Evolutionary conservation across 2,113 vertebrate genomes (phyloP).

Genomic region (Progne subis): DNA sequence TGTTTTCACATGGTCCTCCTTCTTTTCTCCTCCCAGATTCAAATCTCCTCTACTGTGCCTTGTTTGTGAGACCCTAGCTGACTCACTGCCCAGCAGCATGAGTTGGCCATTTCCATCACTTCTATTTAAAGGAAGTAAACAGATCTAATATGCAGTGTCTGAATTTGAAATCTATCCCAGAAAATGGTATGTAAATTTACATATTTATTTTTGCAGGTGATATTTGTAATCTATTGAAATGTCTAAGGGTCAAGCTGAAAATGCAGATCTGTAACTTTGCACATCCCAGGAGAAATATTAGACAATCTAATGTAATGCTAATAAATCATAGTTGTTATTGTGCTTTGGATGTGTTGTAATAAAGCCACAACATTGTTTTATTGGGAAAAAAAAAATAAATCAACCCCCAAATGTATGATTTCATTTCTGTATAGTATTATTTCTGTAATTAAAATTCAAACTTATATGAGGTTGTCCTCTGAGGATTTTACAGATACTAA

Average conservation of each 20-base stretch:
- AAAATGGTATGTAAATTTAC: background rate
- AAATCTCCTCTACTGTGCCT: background rate
- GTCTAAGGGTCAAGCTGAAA: background rate
- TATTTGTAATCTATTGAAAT: background rate
- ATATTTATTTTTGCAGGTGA: constrained; percentile 42
- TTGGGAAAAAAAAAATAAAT: background rate
- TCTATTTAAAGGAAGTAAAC: constrained; percentile 47
- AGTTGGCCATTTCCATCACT: background rate
- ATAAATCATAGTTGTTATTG: constrained; percentile 30
- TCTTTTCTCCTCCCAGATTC: background rate
- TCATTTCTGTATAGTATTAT: constrained; percentile 6
- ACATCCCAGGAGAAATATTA: background rate
- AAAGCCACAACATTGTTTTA: background rate
- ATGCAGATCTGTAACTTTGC: background rate
- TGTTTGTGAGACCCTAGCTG: background rate
- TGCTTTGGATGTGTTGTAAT: constrained; percentile 3
- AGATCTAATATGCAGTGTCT: background rate
- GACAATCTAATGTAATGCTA: constrained; percentile 5
- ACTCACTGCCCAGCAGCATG: background rate
- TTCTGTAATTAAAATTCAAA: constrained; percentile 46
- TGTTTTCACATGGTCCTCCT: background rate
- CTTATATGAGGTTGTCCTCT: background rate
- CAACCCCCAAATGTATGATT: constrained; percentile 5
- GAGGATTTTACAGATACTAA: constrained; percentile 15
- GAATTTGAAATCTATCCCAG: background rate